Evolutionary conservation across 2,797 vertebrate species (phyloP).

Genomic region (Acanthurus tractus): DNA sequence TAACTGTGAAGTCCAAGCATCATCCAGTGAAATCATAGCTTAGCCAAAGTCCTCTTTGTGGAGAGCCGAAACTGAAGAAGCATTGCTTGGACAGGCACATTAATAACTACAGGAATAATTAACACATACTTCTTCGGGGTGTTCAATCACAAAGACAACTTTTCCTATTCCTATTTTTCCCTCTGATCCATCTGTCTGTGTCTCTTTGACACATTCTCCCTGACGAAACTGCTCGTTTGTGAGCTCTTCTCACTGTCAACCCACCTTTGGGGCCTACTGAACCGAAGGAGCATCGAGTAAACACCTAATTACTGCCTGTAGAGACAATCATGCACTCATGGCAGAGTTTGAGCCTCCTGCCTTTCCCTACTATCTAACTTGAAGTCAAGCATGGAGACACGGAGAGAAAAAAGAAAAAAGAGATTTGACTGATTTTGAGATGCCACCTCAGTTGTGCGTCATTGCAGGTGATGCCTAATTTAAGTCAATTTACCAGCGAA

Average conservation of each 20-base stretch:
- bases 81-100: slow-evolving; percentile 52
- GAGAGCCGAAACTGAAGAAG: slow-evolving; percentile 44
- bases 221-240: slow-evolving; percentile 58
- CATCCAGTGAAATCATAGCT: slow-evolving; percentile 56
- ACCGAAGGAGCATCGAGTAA: slow-evolving; percentile 69
- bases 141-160: slow-evolving; percentile 53
- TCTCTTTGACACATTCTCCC: slow-evolving; percentile 55
- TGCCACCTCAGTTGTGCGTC: slow-evolving; percentile 51
- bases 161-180: slow-evolving; percentile 46
- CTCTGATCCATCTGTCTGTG: slow-evolving; percentile 45
- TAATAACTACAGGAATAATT: slow-evolving; percentile 68
- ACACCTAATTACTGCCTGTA: slow-evolving; percentile 76
- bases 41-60: slow-evolving; percentile 37
- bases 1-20: slow-evolving; percentile 55
- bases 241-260: slow-evolving; percentile 50
- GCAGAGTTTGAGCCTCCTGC: slow-evolving; percentile 43
- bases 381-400: slow-evolving; percentile 30
- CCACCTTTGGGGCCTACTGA: slow-evolving; percentile 59
- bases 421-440: slow-evolving; percentile 53
- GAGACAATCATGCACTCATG: slow-evolving; percentile 56
- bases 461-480: slow-evolving; percentile 72
- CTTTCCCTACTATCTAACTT: slow-evolving; percentile 19
- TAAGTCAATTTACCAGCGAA: slow-evolving; percentile 72
- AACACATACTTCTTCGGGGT: slow-evolving; percentile 59
- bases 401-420: slow-evolving; percentile 26